These are phyloP conservation scores for Dicerorhinus sumatrensis DNA, from an alignment of 2,113 vertebrate species.

Conservation along the genomic window DNA sequence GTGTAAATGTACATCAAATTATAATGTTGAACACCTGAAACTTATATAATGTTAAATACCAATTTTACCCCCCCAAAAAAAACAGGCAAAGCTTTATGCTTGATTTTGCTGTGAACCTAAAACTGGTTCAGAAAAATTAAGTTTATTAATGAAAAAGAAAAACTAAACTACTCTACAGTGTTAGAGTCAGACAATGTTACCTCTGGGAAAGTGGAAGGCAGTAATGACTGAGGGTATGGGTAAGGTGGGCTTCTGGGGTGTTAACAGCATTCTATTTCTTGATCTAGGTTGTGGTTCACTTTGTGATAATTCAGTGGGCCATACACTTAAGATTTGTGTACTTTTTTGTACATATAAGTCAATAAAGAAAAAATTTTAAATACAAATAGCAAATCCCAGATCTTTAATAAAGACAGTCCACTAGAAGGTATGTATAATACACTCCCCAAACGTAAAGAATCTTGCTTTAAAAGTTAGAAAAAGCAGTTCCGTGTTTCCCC, in stretches of 20 bases:
- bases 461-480: constrained; percentile 42
- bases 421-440: not conserved
- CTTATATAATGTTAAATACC: too few species aligned
- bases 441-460: not conserved
- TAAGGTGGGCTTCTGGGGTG: not conserved
- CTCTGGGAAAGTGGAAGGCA: not conserved
- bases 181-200: not conserved
- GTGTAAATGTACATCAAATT: too few species aligned
- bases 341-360: not conserved
- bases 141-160: not conserved
- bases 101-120: not conserved
- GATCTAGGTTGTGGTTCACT: not conserved
- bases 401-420: constrained; percentile 33
- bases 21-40: too few species aligned
- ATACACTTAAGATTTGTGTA: not conserved
- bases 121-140: constrained; percentile 12
- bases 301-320: constrained; percentile 21
- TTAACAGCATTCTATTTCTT: not conserved
- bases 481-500: constrained; percentile 12
- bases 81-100: not conserved
- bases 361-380: not conserved
- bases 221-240: not conserved
- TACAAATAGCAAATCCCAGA: constrained; percentile 23
- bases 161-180: not conserved
- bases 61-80: too few species aligned